phyloP scores from a whole-genome alignment of 2,888 invertebrate species.

The Tachina lurida region DNA sequence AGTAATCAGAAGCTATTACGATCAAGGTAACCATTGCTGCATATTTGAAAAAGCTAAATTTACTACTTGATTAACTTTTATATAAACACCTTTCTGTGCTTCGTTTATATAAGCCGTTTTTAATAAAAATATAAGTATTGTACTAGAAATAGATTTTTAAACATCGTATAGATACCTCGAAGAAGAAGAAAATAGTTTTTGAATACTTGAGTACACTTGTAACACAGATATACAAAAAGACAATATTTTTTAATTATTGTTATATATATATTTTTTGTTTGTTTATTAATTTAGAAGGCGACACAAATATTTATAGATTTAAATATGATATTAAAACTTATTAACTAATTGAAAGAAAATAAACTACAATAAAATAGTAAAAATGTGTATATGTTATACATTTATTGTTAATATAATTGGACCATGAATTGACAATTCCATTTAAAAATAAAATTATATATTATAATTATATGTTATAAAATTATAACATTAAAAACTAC shows the following conservation, averaged over 20 bases:
- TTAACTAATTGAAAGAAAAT: slow-evolving; percentile 53
- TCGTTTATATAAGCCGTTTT: background rate
- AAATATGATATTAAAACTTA: slow-evolving; percentile 62
- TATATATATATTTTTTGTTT: slow-evolving; percentile 44
- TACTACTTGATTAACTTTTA: background rate
- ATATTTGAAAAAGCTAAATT: slow-evolving; percentile 84
- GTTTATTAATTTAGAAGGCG: slow-evolving; percentile 61
- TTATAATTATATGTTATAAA: background rate
- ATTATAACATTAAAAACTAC: too few relatives aligned
- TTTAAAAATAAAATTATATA: slow-evolving; percentile 31
- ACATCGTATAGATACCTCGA: too few relatives aligned
- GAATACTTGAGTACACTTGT: too few relatives aligned
- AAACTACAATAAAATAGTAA: slow-evolving; percentile 42
- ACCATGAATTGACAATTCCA: slow-evolving; percentile 80
- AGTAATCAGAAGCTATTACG: slow-evolving; percentile 91
- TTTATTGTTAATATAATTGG: slow-evolving; percentile 79
- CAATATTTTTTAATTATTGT: background rate
- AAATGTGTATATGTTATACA: slow-evolving; percentile 63
- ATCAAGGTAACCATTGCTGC: slow-evolving; percentile 98
- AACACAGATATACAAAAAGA: background rate
- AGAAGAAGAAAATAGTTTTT: too few relatives aligned
- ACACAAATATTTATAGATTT: slow-evolving; percentile 63
- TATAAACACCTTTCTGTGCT: background rate
- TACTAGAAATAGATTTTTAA: too few relatives aligned
- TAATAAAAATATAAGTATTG: background rate